Conservation (phyloP, 2,888 invertebrate species). For the Cheilosia pagana region DNA sequence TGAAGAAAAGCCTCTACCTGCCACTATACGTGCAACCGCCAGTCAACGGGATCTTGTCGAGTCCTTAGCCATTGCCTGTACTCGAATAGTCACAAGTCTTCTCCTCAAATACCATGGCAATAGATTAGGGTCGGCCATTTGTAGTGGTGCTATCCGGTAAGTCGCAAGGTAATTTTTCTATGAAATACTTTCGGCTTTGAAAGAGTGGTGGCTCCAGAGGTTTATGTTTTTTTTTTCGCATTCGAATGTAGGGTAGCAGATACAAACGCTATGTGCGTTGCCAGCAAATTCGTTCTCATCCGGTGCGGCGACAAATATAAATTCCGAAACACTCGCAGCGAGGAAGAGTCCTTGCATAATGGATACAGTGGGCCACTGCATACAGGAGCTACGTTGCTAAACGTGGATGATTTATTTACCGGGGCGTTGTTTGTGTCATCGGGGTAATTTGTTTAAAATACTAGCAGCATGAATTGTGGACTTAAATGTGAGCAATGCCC, state of each 20-base stretch:
- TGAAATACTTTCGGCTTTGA: conserved; percentile 50
- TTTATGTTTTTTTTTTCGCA: conserved; percentile 3
- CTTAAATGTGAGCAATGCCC: conserved; percentile 63
- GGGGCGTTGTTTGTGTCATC: conserved; percentile 69
- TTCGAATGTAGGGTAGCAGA: conserved; percentile 32
- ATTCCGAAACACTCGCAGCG: conserved; percentile 47
- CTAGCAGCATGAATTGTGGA: conserved; percentile 62
- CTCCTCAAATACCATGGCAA: neutral
- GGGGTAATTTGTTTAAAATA: conserved; percentile 73
- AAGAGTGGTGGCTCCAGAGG: conserved; percentile 33
- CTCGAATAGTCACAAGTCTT: neutral
- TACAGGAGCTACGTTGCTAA: conserved; percentile 49
- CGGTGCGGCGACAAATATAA: conserved; percentile 59
- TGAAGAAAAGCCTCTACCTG: neutral
- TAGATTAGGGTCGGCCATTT: conserved; percentile 29
- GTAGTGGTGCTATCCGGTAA: conserved; percentile 24
- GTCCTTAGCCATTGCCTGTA: conserved; percentile 10
- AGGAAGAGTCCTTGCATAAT: conserved; percentile 52
- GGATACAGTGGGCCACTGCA: conserved; percentile 34
- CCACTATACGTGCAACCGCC: conserved; percentile 19
- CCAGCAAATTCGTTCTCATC: conserved; percentile 57
- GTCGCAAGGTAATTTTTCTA: conserved; percentile 53
- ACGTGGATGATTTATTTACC: conserved; percentile 71
- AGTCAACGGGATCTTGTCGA: conserved; percentile 43
- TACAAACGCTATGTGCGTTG: conserved; percentile 36